Conservation (phyloP, 2,113 vertebrate species). For the Python bivittatus region DNA sequence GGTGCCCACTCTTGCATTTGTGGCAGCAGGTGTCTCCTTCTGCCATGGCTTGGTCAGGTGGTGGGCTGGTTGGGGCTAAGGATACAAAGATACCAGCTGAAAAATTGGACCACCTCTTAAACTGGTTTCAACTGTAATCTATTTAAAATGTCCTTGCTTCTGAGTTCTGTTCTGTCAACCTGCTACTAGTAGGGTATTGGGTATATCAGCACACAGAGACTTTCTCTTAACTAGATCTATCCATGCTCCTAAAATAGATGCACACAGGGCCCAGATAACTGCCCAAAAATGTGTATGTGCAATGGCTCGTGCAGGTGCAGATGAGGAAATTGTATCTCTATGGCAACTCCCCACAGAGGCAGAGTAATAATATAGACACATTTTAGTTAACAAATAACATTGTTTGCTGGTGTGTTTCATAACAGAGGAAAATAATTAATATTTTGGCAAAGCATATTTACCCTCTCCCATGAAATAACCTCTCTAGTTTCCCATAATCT, state of each 20-base stretch:
- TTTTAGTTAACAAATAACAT: constrained; percentile 39
- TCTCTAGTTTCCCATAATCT: not conserved
- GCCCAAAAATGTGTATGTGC: not conserved
- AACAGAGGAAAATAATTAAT: not conserved
- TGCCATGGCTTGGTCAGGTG: not conserved
- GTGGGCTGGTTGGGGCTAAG: no score
- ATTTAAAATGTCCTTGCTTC: no score
- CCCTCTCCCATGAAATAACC: not conserved
- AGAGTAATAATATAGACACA: constrained; percentile 5
- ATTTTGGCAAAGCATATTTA: not conserved
- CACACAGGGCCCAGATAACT: no score
- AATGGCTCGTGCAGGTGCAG: not conserved
- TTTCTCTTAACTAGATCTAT: no score
- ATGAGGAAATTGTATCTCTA: not conserved
- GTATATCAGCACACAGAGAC: no score
- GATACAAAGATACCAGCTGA: no score
- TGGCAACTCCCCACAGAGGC: not conserved
- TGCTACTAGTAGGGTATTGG: no score
- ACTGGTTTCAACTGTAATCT: no score
- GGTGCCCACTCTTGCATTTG: not conserved
- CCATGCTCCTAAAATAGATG: no score
- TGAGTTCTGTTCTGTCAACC: no score
- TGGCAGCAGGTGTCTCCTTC: constrained; percentile 22
- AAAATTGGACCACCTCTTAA: no score
- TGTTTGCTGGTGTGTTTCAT: not conserved